A percentile compares a stretch with the other conserved stretches of the same genome.
Conservation (phyloP, 2,113 vertebrate species). For the Calcarius ornatus region DNA sequence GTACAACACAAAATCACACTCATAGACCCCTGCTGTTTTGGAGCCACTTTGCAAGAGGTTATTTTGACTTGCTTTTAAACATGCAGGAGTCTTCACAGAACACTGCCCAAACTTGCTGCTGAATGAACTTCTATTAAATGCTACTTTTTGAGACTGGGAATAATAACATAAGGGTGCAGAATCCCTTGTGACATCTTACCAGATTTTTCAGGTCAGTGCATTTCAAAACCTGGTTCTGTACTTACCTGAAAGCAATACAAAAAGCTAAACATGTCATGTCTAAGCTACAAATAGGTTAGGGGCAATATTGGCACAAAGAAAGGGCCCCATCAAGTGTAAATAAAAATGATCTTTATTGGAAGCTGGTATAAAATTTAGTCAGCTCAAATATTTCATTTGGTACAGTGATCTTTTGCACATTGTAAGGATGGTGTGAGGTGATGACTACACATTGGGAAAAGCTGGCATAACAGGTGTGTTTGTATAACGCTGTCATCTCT, state of each 20-base stretch:
- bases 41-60: background rate
- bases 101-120: background rate
- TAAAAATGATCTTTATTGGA: background rate
- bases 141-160: background rate
- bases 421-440: background rate
- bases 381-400: background rate
- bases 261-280: rapidly evolving
- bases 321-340: background rate
- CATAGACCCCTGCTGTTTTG: background rate
- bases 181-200: background rate
- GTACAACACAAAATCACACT: background rate
- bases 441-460: background rate
- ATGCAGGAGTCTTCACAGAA: background rate
- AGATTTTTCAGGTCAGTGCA: background rate
- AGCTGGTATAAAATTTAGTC: background rate
- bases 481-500: background rate
- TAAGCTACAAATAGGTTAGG: background rate
- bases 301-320: background rate
- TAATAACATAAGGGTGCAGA: background rate
- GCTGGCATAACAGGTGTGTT: background rate
- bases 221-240: background rate
- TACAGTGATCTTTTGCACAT: background rate
- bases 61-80: background rate
- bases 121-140: background rate
- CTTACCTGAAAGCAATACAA: background rate